Conservation (phyloP, 2,888 invertebrate species). For the Cosmia trapezina region DNA sequence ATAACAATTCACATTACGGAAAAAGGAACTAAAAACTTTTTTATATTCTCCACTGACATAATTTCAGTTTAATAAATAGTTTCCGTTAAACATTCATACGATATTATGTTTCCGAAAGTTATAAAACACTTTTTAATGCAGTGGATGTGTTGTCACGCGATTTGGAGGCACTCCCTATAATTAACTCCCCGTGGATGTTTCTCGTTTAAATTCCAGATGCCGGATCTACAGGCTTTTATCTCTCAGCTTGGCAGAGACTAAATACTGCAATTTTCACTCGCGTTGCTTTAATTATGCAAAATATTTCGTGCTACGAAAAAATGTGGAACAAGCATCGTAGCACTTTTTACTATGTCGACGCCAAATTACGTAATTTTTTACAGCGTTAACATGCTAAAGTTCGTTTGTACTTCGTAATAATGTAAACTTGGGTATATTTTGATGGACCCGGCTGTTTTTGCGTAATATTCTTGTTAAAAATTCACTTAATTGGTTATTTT, state of each 20-base stretch:
- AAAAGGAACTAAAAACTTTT: conserved; percentile 18
- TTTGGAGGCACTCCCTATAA: conserved; percentile 40
- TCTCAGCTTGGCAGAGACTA: conserved; percentile 48
- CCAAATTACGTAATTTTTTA: conserved; percentile 55
- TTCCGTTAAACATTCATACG: conserved; percentile 4
- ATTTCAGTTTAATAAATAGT: conserved; percentile 21
- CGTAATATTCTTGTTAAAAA: conserved; percentile 16
- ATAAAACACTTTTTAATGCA: conserved; percentile 24
- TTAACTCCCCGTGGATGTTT: conserved; percentile 42
- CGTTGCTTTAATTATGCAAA: conserved; percentile 55
- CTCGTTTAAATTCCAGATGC: conserved; percentile 48
- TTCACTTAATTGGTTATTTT: conserved; percentile 14
- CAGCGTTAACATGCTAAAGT: conserved; percentile 48
- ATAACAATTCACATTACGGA: conserved; percentile 6
- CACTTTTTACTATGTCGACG: conserved; percentile 42
- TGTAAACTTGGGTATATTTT: conserved; percentile 44
- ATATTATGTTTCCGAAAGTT: conserved; percentile 30
- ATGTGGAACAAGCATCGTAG: conserved; percentile 20
- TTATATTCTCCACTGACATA: conserved; percentile 15
- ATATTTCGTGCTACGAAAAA: conserved; percentile 41
- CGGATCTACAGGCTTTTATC: conserved; percentile 39
- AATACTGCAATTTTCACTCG: conserved; percentile 56
- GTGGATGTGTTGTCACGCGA: conserved; percentile 33
- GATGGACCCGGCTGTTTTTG: conserved; percentile 17
- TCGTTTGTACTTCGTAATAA: conserved; percentile 51